Percentiles rank a stretch among this genome's conserved stretches.
Conservation (phyloP, 1,140 invertebrate species). For the Papilio polyxenes region DNA sequence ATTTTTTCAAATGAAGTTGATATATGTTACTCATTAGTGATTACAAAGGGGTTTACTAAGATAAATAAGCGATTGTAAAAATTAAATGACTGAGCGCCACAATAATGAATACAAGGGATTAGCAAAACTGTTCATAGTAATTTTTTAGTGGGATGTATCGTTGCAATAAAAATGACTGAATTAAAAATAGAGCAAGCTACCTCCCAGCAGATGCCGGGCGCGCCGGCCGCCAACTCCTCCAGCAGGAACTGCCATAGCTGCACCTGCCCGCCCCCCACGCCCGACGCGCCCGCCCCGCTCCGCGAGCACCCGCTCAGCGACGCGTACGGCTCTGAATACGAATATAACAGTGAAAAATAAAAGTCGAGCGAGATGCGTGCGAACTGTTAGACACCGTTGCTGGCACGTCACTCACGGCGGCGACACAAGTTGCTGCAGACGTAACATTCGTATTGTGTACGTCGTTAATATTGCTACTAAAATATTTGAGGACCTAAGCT, state of each 20-base stretch:
- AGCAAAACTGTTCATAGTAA: neutral
- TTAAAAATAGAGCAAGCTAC: constrained; percentile 59
- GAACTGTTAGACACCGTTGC: no score
- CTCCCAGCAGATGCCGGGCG: constrained; percentile 92
- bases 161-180: constrained; percentile 9
- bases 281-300: constrained; percentile 44
- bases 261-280: constrained; percentile 84
- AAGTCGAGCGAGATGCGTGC: no score
- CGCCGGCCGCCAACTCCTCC: constrained; percentile 92
- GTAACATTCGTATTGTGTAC: no score
- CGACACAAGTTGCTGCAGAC: no score
- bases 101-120: no score
- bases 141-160: neutral
- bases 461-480: neutral
- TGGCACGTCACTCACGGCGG: no score
- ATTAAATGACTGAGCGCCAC: no score
- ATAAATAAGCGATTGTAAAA: no score
- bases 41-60: no score
- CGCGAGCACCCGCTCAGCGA: constrained; percentile 59
- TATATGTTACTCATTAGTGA: neutral
- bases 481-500: neutral
- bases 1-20: neutral
- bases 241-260: constrained; percentile 98
- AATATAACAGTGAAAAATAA: neutral
- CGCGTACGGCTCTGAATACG: constrained; percentile 61